phyloP scores from a whole-genome alignment of 1,140 invertebrate genomes.

The Harpegnathos saltator region DNA sequence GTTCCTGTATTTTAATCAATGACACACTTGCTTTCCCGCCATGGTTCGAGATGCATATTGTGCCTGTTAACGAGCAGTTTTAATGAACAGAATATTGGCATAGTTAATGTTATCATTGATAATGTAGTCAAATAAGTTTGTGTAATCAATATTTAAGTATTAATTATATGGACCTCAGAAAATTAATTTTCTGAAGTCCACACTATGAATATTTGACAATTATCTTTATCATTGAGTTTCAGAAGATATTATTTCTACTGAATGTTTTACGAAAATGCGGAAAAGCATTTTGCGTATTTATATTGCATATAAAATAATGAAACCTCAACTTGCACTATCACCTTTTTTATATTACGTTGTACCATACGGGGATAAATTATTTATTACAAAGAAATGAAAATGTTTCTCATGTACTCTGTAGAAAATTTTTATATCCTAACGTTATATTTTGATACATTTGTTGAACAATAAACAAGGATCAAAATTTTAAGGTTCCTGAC shows the following conservation, averaged over 20 bases:
- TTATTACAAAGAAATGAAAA: too few relatives aligned
- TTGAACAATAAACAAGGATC: neutral
- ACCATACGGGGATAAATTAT: conserved; percentile 33
- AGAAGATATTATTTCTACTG: too few relatives aligned
- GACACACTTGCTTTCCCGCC: neutral
- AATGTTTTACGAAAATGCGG: too few relatives aligned
- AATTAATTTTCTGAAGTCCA: conserved; percentile 2
- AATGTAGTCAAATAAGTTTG: neutral
- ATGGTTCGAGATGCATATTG: neutral
- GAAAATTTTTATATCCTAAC: neutral
- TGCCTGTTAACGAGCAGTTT: neutral
- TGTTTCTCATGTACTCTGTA: neutral
- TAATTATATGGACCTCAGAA: neutral
- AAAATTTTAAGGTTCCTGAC: too few relatives aligned
- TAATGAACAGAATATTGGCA: neutral
- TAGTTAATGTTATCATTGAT: neutral
- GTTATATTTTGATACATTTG: conserved; percentile 5
- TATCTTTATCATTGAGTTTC: neutral
- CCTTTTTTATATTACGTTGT: conserved; percentile 44
- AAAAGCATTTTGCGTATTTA: too few relatives aligned
- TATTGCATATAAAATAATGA: conserved; percentile 53
- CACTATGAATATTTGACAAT: neutral
- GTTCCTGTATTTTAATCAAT: conserved; percentile 58
- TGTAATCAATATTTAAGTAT: neutral
- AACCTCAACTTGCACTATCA: conserved; percentile 67